These are phyloP conservation scores for Psittacula echo DNA, from an alignment of 2,797 vertebrate species.

Conservation along the genomic window DNA sequence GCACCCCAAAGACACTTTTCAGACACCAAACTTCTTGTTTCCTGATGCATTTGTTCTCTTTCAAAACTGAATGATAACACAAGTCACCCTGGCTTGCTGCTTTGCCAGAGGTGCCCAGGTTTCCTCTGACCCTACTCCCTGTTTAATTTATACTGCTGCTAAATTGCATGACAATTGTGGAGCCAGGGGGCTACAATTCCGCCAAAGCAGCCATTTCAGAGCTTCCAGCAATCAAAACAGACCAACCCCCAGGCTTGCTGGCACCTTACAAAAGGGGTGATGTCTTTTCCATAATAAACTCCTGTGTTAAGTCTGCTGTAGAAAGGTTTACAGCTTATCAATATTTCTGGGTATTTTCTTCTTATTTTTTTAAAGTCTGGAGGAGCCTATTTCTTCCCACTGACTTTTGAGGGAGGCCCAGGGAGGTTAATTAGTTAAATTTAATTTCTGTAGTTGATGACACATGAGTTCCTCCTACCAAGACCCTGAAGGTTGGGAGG, in stretches of 20 bases:
- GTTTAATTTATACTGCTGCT: conserved; percentile 36
- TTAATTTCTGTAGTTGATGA: background rate
- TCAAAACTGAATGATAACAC: background rate
- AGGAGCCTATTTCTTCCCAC: background rate
- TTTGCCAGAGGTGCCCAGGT: background rate
- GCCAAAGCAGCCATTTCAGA: background rate
- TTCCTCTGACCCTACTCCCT: conserved; percentile 25
- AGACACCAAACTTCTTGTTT: background rate
- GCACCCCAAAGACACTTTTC: background rate
- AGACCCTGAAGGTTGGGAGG: background rate
- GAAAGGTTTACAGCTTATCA: background rate
- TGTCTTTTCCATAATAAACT: background rate
- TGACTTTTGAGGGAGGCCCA: background rate
- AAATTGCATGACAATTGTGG: background rate
- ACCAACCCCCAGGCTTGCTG: background rate
- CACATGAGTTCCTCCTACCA: background rate
- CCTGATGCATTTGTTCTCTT: background rate
- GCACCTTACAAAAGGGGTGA: background rate
- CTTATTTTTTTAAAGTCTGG: background rate
- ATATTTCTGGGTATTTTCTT: accelerated
- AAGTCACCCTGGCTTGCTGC: background rate
- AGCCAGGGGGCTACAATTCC: background rate
- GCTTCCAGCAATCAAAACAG: background rate
- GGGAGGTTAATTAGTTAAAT: background rate
- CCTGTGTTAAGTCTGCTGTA: background rate